These are phyloP conservation scores for Tineola bisselliella DNA, from an alignment of 2,888 invertebrate genomes.

Conservation along the genomic window DNA sequence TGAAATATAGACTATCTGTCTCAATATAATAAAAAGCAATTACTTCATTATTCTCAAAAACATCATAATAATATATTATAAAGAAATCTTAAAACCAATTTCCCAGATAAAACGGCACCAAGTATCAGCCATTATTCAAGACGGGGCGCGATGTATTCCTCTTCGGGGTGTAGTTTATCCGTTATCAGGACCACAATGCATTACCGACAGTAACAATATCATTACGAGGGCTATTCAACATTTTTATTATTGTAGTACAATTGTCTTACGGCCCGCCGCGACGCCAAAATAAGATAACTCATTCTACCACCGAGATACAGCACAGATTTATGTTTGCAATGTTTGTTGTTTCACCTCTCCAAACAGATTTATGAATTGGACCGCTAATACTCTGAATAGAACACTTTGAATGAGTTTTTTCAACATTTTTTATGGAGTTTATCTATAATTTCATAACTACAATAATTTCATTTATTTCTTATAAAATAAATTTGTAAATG, in stretches of 20 bases:
- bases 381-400: slow-evolving; percentile 17
- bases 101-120: slow-evolving; percentile 17
- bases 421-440: too few relatives aligned
- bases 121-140: slow-evolving; percentile 24
- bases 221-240: slow-evolving; percentile 67
- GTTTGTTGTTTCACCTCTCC: slow-evolving; percentile 65
- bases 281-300: slow-evolving; percentile 35
- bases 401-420: not conserved
- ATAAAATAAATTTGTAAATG: too few relatives aligned
- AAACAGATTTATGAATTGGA: slow-evolving; percentile 36
- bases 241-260: slow-evolving; percentile 69
- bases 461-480: too few relatives aligned
- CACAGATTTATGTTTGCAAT: slow-evolving; percentile 65
- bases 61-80: not conserved
- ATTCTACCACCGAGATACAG: slow-evolving; percentile 45
- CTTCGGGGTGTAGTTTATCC: slow-evolving; percentile 68
- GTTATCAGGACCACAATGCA: slow-evolving; percentile 61
- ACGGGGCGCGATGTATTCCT: slow-evolving; percentile 28
- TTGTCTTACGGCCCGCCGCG: slow-evolving; percentile 66
- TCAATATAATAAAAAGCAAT: too few relatives aligned
- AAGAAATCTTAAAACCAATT: slow-evolving; percentile 18
- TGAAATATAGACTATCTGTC: too few relatives aligned
- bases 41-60: too few relatives aligned
- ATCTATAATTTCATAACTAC: too few relatives aligned
- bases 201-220: slow-evolving; percentile 58